Base-by-base conservation (phyloP, 2,797 vertebrate genomes). In the Neoniphon sammara region DNA sequence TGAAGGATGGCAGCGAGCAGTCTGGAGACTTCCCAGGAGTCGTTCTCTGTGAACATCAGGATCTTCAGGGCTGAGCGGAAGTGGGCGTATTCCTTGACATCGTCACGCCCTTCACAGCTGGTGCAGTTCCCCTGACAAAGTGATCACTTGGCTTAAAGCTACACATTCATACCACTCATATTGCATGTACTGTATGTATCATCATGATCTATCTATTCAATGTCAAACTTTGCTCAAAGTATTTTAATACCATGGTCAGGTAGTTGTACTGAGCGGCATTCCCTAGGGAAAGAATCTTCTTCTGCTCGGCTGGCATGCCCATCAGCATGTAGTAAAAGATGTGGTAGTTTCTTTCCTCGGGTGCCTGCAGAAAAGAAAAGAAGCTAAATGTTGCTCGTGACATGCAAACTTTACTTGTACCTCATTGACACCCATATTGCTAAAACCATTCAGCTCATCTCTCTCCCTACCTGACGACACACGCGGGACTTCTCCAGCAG, bases 401-500 rank as follows among this genome's bases (percentile, higher is more conserved):
- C 23, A 31, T 34, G 1, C 21, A 66, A 52, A 59, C 63, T 8
- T 39, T n/a, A 75, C 20, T 25, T 18, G 12, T 9, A 2, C 9
- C 36, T 55, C 34, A 4, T 27, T 6, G 1, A 15, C 5, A 25
- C 10, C 18, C 27, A 5, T 23, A 11, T 52, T 42, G 5, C 44
- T 8, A 8, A 2, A 67, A 44, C 55, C 7, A 39, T 18, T 31
- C 14, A 49, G 6, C 11, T 1, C 18, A 52, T 5, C 6, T 0
- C 14, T 75, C 17, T 18, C n/a, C 72, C 42, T 65, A 99, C 98
- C 97, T 99, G 97, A 23, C 95, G 94, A 87, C 98, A 99, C 36
- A 99, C 98, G 4, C 98, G 91, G 49, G 97, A 98, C 92, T 99
- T 99, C 92, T 99, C 98, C 88, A 99, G 93, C 34, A 99, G 95